phyloP scores from a whole-genome alignment of 2,888 invertebrate genomes.

The Candidula unifasciata region DNA sequence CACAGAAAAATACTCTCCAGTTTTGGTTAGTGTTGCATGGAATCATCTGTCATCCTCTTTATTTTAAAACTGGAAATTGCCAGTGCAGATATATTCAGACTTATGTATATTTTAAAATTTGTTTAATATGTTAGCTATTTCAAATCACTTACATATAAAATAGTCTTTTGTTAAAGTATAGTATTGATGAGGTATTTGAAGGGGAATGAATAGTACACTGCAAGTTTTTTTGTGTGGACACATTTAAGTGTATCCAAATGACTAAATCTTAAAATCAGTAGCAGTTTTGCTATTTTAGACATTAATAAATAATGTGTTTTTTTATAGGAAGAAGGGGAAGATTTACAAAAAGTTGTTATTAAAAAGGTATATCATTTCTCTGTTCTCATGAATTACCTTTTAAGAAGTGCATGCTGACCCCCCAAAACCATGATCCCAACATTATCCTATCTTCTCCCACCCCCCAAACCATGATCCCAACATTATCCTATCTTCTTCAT shows the following conservation, averaged over 20 bases:
- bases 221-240: neutral
- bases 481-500: neutral
- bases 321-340: slow-evolving; percentile 33
- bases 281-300: neutral
- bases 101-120: neutral
- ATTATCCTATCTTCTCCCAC: neutral
- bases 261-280: too few species aligned
- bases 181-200: too few species aligned
- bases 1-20: too few species aligned
- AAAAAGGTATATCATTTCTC: slow-evolving; percentile 1
- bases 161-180: too few species aligned
- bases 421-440: neutral
- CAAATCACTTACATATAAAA: too few species aligned
- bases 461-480: neutral
- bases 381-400: neutral
- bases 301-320: slow-evolving; percentile 36
- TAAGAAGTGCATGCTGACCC: neutral
- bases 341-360: neutral
- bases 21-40: neutral
- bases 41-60: neutral
- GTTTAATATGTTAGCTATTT: too few species aligned
- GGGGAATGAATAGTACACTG: too few species aligned
- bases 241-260: neutral
- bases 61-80: neutral
- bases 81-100: neutral